phyloP scores from a whole-genome alignment of 2,888 invertebrate species.

The Busseola fusca region DNA sequence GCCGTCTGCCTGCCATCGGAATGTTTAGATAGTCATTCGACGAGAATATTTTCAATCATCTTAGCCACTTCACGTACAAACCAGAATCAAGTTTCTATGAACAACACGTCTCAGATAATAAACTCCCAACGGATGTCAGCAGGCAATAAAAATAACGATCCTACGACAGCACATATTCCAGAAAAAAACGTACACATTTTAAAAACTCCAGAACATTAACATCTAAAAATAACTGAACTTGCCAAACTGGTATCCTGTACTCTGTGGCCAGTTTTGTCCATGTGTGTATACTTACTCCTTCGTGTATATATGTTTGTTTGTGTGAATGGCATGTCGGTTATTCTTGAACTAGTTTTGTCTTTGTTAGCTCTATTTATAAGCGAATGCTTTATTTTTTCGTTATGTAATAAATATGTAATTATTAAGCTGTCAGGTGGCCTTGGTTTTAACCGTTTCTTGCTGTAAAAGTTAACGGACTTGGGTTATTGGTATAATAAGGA shows the following conservation, averaged over 20 bases:
- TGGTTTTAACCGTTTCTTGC: conserved; percentile 24
- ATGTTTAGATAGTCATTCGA: neutral
- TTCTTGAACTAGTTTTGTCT: conserved; percentile 58
- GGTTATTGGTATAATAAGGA: neutral
- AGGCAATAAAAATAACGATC: conserved; percentile 36
- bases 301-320: conserved; percentile 24
- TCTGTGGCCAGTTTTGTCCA: conserved; percentile 26
- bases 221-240: conserved; percentile 56
- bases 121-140: neutral
- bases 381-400: conserved; percentile 39
- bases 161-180: conserved; percentile 28
- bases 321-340: conserved; percentile 51
- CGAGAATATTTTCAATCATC: neutral
- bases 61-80: neutral
- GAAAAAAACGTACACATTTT: conserved; percentile 36
- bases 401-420: conserved; percentile 49
- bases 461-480: neutral
- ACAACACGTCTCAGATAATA: neutral
- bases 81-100: conserved; percentile 9
- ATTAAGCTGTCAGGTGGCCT: conserved; percentile 17
- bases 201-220: conserved; percentile 36
- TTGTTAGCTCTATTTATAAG: conserved; percentile 46
- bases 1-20: neutral
- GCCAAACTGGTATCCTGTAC: conserved; percentile 52
- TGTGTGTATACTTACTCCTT: conserved; percentile 18